phyloP scores from a whole-genome alignment of 2,888 invertebrate genomes.

The Neocrepidodera transversa region DNA sequence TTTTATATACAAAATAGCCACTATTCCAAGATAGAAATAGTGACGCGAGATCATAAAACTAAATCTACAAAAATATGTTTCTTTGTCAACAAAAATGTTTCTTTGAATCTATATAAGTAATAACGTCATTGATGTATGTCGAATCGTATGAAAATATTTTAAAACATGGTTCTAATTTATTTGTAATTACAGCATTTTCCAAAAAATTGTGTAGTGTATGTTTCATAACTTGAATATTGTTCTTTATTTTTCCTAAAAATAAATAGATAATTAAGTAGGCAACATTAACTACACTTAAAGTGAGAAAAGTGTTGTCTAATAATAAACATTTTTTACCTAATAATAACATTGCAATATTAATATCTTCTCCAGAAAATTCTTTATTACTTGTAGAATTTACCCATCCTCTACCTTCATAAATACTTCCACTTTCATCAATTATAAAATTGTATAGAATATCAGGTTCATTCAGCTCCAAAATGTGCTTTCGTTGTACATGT shows the following conservation, averaged over 20 bases:
- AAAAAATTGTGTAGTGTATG: constrained; percentile 3
- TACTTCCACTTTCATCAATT: constrained; percentile 43
- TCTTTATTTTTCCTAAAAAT: neutral
- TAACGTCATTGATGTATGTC: neutral
- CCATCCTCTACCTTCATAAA: constrained; percentile 50
- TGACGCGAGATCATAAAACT: no score
- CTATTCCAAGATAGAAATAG: no score
- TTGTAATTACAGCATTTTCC: neutral
- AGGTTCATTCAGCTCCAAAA: constrained; percentile 23
- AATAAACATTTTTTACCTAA: neutral
- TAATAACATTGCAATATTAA: constrained; percentile 22
- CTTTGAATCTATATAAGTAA: neutral
- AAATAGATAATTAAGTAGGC: no score
- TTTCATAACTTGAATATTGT: neutral
- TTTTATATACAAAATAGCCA: no score
- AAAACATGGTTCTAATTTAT: constrained; percentile 22
- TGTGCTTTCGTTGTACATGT: constrained; percentile 14
- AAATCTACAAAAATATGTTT: no score
- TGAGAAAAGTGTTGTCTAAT: no score
- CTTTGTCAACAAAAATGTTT: neutral
- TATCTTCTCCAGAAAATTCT: neutral
- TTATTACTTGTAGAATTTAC: constrained; percentile 9
- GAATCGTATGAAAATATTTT: neutral
- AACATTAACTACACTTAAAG: no score
- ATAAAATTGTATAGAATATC: constrained; percentile 49